phyloP scores from a whole-genome alignment of 2,888 invertebrate species.

The Acanthacorydalis orientalis region DNA sequence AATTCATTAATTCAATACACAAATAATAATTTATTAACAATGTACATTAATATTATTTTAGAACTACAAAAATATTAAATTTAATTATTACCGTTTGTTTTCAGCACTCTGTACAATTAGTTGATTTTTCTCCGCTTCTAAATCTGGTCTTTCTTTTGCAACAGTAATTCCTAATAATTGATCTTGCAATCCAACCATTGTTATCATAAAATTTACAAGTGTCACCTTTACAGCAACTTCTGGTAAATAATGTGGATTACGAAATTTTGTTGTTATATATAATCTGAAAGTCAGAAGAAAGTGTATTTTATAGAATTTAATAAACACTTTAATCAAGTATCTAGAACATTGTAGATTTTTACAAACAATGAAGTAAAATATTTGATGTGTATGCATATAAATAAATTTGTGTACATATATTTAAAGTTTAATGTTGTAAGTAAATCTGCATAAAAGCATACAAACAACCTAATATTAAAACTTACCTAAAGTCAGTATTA shows the following conservation, averaged over 20 bases:
- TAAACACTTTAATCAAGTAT: too few relatives aligned
- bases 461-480: background rate
- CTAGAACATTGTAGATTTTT: too few relatives aligned
- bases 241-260: constrained; percentile 88
- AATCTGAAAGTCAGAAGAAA: constrained; percentile 34
- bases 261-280: constrained; percentile 82
- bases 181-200: constrained; percentile 72
- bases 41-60: too few relatives aligned
- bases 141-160: constrained; percentile 77
- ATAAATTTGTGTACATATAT: too few relatives aligned
- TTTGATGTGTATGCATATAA: too few relatives aligned
- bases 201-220: constrained; percentile 84
- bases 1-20: too few relatives aligned
- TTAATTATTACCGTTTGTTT: constrained; percentile 46
- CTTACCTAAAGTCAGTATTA: constrained; percentile 63
- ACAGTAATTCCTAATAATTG: constrained; percentile 82
- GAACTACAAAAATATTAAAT: background rate
- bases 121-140: constrained; percentile 79
- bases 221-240: constrained; percentile 87
- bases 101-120: constrained; percentile 78
- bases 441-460: background rate
- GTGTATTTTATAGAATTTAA: background rate
- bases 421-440: too few relatives aligned
- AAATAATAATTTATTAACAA: too few relatives aligned
- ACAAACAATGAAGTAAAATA: too few relatives aligned